phyloP scores from a whole-genome alignment of 2,888 invertebrate species.

The Lasioglossum oenotherae region DNA sequence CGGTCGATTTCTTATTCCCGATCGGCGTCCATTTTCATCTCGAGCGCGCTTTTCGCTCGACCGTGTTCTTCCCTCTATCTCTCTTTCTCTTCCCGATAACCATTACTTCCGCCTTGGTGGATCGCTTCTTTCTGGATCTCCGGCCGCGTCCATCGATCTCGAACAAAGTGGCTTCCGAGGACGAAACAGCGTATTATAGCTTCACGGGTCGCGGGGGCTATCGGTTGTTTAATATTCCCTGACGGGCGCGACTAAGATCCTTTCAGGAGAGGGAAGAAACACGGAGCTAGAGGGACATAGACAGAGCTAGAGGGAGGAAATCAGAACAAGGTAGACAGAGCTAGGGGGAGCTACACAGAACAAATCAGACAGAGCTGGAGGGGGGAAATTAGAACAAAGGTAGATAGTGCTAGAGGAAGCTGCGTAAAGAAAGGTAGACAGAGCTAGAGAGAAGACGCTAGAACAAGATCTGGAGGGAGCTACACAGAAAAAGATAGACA shows the following conservation, averaged over 20 bases:
- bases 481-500: neutral
- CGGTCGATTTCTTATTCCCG: constrained; percentile 7
- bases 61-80: neutral
- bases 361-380: neutral
- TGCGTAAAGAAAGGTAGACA: too few species aligned
- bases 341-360: neutral
- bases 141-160: constrained; percentile 46
- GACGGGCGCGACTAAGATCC: constrained; percentile 15
- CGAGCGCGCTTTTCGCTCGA: neutral
- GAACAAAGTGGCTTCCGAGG: constrained; percentile 44
- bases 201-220: constrained; percentile 28
- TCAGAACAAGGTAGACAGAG: neutral
- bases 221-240: constrained; percentile 62
- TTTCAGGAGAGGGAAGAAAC: neutral
- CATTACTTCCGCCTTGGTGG: constrained; percentile 44
- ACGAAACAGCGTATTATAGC: constrained; percentile 50
- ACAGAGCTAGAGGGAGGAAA: neutral
- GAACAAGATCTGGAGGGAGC: too few species aligned
- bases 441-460: too few species aligned
- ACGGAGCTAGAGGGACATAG: neutral
- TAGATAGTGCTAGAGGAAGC: too few species aligned
- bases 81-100: constrained; percentile 22
- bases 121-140: constrained; percentile 15
- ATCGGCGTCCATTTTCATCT: neutral
- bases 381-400: too few species aligned